A percentile compares a stretch with the other conserved stretches of the same genome.
These are phyloP conservation scores for Ricordea florida DNA, from an alignment of 92 coral and sea anemone species.

Conservation along the genomic window DNA sequence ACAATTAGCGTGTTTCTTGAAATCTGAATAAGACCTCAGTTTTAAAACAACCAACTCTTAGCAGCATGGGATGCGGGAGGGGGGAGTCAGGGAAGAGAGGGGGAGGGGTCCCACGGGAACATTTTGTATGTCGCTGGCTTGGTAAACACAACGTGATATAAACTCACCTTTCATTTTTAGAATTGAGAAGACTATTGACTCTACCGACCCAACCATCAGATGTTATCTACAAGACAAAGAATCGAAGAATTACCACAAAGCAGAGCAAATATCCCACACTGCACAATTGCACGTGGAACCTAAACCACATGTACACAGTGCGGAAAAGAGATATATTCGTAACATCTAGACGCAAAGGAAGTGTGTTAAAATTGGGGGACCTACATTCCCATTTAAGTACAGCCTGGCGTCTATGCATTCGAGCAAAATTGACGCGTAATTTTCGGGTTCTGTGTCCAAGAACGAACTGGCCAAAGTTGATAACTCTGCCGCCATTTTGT, in stretches of 20 bases:
- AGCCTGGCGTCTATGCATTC: slow-evolving; percentile 74
- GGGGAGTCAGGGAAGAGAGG: not conserved
- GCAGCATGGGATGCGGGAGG: too few relatives aligned
- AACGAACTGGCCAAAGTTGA: slow-evolving; percentile 62
- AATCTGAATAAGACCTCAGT: too few relatives aligned
- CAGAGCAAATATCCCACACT: not conserved
- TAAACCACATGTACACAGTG: not conserved
- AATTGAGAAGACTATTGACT: slow-evolving; percentile 69
- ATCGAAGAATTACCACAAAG: not conserved
- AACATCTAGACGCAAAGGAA: too few relatives aligned
- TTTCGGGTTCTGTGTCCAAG: slow-evolving; percentile 49
- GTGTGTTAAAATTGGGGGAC: too few relatives aligned
- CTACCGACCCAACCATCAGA: slow-evolving; percentile 78
- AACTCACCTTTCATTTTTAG: slow-evolving; percentile 75
- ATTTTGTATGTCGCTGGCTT: not conserved
- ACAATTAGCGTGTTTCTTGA: too few relatives aligned
- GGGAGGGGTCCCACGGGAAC: not conserved
- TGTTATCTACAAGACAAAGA: slow-evolving; percentile 42
- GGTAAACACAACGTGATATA: too few relatives aligned
- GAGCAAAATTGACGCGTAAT: slow-evolving; percentile 54
- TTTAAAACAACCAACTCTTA: too few relatives aligned
- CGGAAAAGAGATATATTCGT: not conserved
- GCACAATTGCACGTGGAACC: not conserved
- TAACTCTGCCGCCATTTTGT: slow-evolving; percentile 94
- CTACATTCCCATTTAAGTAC: slow-evolving; percentile 71